Conservation (phyloP, 2,797 vertebrate genomes). For the Tiaroga cobitis region DNA sequence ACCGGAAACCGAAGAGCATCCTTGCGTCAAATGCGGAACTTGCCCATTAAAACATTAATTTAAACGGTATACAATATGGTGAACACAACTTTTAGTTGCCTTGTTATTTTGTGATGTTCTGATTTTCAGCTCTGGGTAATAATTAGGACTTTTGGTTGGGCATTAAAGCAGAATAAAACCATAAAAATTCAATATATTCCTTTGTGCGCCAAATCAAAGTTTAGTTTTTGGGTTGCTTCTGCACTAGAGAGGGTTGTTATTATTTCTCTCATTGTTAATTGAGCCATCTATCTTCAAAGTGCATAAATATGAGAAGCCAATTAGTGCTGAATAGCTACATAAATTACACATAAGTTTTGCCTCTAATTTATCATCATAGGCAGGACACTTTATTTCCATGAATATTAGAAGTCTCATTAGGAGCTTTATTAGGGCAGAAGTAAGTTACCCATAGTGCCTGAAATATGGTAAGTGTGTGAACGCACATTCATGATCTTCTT, state of each 20-base stretch:
- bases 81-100: background rate
- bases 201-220: slow-evolving; percentile 5
- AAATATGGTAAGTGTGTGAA: slow-evolving; percentile 3
- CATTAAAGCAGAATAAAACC: background rate
- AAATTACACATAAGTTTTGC: slow-evolving; percentile 44
- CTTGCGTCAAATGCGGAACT: too few relatives aligned
- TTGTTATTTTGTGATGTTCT: background rate
- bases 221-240: slow-evolving; percentile 17
- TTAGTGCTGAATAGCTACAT: slow-evolving; percentile 45
- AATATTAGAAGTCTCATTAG: slow-evolving; percentile 42
- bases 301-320: slow-evolving; percentile 37
- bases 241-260: slow-evolving; percentile 8
- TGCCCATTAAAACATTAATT: background rate
- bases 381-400: slow-evolving; percentile 38
- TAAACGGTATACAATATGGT: background rate
- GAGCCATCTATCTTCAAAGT: slow-evolving; percentile 46
- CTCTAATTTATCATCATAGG: slow-evolving; percentile 28
- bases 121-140: background rate
- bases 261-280: slow-evolving; percentile 38
- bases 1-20: too few relatives aligned
- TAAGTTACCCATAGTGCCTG: background rate
- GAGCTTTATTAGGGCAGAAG: slow-evolving; percentile 14
- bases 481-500: background rate
- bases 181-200: background rate
- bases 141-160: background rate